Conservation (phyloP, 1,140 invertebrate genomes). For the Trichomalopsis sarcophagae region DNA sequence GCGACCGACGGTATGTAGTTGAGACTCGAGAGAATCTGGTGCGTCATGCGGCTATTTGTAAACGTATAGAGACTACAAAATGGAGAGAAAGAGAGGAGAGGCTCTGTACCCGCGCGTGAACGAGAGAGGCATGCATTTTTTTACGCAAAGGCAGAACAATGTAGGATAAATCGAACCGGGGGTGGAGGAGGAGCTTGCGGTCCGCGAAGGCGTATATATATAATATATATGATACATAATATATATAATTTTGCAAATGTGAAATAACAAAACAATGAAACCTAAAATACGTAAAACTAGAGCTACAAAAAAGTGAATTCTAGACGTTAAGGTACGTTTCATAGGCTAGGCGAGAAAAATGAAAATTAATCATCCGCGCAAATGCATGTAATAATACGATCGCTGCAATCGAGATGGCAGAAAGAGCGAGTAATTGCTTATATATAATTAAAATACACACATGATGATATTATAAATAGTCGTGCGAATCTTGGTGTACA, state of each 20-base stretch:
- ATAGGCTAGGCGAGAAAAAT: conserved; percentile 29
- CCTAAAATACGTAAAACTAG: conserved; percentile 65
- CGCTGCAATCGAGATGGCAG: conserved; percentile 48
- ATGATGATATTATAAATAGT: conserved; percentile 52
- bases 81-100: conserved; percentile 42
- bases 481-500: conserved; percentile 52
- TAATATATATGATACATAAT: neutral
- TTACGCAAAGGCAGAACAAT: conserved; percentile 18
- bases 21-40: conserved; percentile 19
- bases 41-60: conserved; percentile 17
- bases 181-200: conserved; percentile 37
- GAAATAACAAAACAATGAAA: conserved; percentile 49
- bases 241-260: conserved; percentile 41
- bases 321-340: conserved; percentile 49
- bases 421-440: conserved; percentile 45
- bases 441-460: neutral
- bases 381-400: neutral
- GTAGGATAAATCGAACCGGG: conserved; percentile 12
- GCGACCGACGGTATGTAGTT: neutral
- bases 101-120: neutral
- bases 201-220: conserved; percentile 29
- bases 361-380: conserved; percentile 37
- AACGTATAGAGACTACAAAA: conserved; percentile 7
- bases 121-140: conserved; percentile 43
- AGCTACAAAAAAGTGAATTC: conserved; percentile 55